These are phyloP conservation scores for Dendrophyllia cribrosa DNA, from an alignment of 64 coral and sea anemone species.

Conservation along the genomic window DNA sequence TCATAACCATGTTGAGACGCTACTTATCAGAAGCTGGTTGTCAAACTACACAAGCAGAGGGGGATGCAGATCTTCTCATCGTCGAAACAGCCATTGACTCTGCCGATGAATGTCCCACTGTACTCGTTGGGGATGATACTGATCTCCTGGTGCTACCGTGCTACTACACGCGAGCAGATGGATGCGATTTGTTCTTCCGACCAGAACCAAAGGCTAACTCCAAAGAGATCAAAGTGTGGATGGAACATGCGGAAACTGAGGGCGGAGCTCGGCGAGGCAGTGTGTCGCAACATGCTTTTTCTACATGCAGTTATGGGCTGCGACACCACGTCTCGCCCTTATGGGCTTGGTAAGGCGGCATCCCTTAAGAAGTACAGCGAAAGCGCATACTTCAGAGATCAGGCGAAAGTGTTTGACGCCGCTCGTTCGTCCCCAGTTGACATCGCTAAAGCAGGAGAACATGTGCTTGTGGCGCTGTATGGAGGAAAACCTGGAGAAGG, in stretches of 20 bases:
- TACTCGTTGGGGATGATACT: conserved; percentile 49
- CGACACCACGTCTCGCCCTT: conserved; percentile 63
- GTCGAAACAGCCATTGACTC: not conserved
- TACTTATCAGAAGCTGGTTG: not conserved
- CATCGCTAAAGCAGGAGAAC: conserved; percentile 47
- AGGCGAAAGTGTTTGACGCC: conserved; percentile 39
- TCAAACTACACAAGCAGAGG: not conserved
- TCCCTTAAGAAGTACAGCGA: conserved; percentile 53
- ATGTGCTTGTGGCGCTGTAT: conserved; percentile 62
- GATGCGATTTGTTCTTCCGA: conserved; percentile 27
- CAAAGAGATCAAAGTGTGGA: conserved; percentile 4
- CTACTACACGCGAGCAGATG: conserved; percentile 6
- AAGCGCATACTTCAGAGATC: conserved; percentile 1
- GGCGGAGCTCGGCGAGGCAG: not conserved
- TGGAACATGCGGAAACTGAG: conserved; percentile 50
- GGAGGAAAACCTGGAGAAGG: conserved; percentile 41
- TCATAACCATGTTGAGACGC: conserved; percentile 43
- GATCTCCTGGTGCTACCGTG: conserved; percentile 51
- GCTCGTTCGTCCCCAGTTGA: not conserved
- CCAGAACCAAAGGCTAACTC: conserved; percentile 68
- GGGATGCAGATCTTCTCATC: conserved; percentile 37
- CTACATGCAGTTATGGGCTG: conserved; percentile 58
- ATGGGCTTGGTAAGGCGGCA: conserved; percentile 47
- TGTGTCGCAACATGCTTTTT: conserved; percentile 41
- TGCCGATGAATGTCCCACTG: not conserved